Evolutionary conservation across 2,797 vertebrate species (phyloP), one percentile per base, ranked within the genome.

Genomic region (Notoglanidium macrostoma): DNA sequence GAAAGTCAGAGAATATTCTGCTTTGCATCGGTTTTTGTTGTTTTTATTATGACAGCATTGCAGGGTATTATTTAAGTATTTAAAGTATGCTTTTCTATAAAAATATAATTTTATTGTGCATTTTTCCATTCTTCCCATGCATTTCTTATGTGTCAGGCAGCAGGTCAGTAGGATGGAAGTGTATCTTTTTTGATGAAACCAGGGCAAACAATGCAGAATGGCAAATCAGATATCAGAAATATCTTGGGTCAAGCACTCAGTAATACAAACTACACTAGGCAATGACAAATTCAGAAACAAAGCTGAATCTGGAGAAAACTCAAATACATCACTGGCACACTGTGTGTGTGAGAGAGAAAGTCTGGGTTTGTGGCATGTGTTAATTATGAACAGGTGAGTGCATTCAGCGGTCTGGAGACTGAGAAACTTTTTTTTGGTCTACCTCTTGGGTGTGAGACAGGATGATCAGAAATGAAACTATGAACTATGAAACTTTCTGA

Each of bases 21-120:
- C 32, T 44, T 85, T 67, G 68, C 77, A 59, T 29, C 6, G 8
- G 14, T 9, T 23, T 59, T 49, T 59, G 68, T 49, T 80, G 73
- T 84, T 87, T 88, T 86, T 82, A 76, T 90, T 82, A 88, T 87
- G 87, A 86, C 85, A 72, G 84, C 63, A 59, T 88, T 84, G 85
- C 35, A 10, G 40, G 2, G 11, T 51, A 76, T 76, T 49, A 76
- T 76, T 76, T 51, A 29, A n/a, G 2, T 11, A 49, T 74, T 29
- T 76, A 29, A 76, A 15, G n/a, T n/a, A 40, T 79, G 5, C 46
- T 49, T 49, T 7, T 49, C 6, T 49, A 49, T 7, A 49, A 84
- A n/a, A 44, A 63, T 88, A 83, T 88, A 70, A 81, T 68, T 85
- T 77, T 85, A 51, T 68, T 49, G 17, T 21, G 17, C 15, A 32